Conservation (phyloP, 2,888 invertebrate species). For the Mamestra brassicae region DNA sequence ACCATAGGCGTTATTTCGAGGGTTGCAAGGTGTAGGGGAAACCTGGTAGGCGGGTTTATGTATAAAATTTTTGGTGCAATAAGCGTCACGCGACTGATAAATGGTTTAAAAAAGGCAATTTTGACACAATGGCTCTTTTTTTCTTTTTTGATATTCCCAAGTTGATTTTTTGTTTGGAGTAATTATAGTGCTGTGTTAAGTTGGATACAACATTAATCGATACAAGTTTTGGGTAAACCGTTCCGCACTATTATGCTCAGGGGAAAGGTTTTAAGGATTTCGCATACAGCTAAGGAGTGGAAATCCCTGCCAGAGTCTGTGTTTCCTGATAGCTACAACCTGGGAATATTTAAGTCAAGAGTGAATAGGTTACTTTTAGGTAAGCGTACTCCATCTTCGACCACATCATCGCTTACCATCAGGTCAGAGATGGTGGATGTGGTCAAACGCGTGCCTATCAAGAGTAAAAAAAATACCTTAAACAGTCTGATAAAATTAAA, state of each 20-base stretch:
- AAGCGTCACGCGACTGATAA: conserved; percentile 64
- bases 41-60: conserved; percentile 69
- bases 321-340: no score
- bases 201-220: not conserved
- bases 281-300: no score
- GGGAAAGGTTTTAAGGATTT: not conserved
- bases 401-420: no score
- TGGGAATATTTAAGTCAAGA: no score
- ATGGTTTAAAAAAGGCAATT: conserved; percentile 31
- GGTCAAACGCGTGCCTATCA: no score
- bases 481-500: not conserved
- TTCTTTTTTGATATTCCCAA: not conserved
- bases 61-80: conserved; percentile 77
- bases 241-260: not conserved
- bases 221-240: no score
- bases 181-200: not conserved
- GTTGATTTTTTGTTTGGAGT: not conserved
- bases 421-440: no score
- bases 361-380: no score
- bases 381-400: no score
- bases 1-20: conserved; percentile 69
- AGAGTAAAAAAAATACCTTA: no score
- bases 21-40: conserved; percentile 68
- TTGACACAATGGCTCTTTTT: conserved; percentile 10
- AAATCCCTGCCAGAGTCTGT: no score